Conservation (phyloP, 1,140 invertebrate species). For the Drosophila malerkotliana region DNA sequence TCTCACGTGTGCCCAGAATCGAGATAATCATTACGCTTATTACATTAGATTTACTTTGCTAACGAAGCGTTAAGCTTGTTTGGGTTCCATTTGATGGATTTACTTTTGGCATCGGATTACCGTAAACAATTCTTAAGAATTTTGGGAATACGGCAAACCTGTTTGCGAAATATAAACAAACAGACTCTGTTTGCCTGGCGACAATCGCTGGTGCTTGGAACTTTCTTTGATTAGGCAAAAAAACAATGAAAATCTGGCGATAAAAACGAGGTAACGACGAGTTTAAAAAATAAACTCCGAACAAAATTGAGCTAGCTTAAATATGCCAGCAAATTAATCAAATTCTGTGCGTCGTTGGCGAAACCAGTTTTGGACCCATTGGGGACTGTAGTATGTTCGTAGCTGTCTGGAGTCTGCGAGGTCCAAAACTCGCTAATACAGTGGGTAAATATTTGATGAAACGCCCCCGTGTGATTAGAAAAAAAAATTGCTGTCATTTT, state of each 20-base stretch:
- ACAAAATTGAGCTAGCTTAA: slow-evolving; percentile 30
- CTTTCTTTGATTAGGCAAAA: slow-evolving; percentile 54
- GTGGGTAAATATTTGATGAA: slow-evolving; percentile 53
- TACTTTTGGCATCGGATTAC: slow-evolving; percentile 43
- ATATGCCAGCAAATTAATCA: slow-evolving; percentile 71
- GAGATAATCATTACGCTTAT: not conserved
- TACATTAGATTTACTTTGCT: slow-evolving; percentile 29
- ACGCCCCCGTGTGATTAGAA: slow-evolving; percentile 43
- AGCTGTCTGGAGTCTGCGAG: slow-evolving; percentile 9
- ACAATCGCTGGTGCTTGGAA: slow-evolving; percentile 37
- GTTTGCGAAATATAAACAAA: slow-evolving; percentile 50
- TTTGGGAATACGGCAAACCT: slow-evolving; percentile 42
- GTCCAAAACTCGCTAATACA: slow-evolving; percentile 55
- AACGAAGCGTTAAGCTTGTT: slow-evolving; percentile 56
- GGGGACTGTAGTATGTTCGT: not conserved
- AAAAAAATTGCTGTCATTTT: slow-evolving; percentile 13
- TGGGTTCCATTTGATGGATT: slow-evolving; percentile 39
- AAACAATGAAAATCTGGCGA: slow-evolving; percentile 35
- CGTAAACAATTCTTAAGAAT: slow-evolving; percentile 28
- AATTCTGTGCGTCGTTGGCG: slow-evolving; percentile 61
- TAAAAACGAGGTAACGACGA: slow-evolving; percentile 46
- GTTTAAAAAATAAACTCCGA: slow-evolving; percentile 8
- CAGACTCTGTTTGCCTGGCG: slow-evolving; percentile 33
- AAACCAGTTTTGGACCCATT: slow-evolving; percentile 57
- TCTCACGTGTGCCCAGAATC: slow-evolving; percentile 3